Base-by-base conservation (phyloP, 30 jellyfish, hydroid and myxozoan species). In the Turritopsis rubra region DNA sequence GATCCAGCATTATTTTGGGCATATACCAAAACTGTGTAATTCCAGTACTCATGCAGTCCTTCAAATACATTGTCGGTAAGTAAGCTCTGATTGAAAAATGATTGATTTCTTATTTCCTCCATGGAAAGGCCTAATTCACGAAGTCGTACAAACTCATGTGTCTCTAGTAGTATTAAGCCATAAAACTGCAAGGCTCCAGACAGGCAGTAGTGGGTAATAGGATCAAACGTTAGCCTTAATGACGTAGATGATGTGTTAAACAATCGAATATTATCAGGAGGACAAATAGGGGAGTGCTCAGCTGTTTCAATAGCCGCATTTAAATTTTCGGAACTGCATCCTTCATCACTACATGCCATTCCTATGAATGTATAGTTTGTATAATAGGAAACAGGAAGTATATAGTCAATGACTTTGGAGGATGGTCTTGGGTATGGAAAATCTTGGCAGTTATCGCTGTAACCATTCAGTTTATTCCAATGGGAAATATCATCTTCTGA, bases 1-100 rank as follows among this genome's bases (percentile, higher is more conserved):
- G 26, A 16, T 16, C 82, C 82, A 74, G 27, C 82, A 74, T 74
- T 74, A 74, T 74, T 74, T 29, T 24, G 65, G 16, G 82, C 82
- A 29, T n/a, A 74, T 21, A 1, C 82, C 13, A 74, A 21, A 27
- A 74, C 82, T 24, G 82, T 24, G n/a, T 74, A 74, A 1, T 74
- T 74, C 82, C 82, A 74, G 41, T 74, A 74, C 24, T 74, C 82
- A 74, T 74, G 53, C 4, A 74, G 65, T 27, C 60, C 60, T 27
- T 3, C 60, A n/a, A 74, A 16, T 74, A n/a, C 70, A 74, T 23
- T n/a, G 13, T 74, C 82, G 9, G 82, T 74, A 9, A n/a, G 31
- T 27, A 7, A 7, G 28, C 31, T 0, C 77, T 68, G 23, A 68
- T 68, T 68, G 0, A n/a, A 7, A 17, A 68, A n/a, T 68, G 77